Evolutionary conservation across 37 sponge, comb jelly and placozoan species (phyloP).

Genomic region (Halisarca cf. caerulea): DNA sequence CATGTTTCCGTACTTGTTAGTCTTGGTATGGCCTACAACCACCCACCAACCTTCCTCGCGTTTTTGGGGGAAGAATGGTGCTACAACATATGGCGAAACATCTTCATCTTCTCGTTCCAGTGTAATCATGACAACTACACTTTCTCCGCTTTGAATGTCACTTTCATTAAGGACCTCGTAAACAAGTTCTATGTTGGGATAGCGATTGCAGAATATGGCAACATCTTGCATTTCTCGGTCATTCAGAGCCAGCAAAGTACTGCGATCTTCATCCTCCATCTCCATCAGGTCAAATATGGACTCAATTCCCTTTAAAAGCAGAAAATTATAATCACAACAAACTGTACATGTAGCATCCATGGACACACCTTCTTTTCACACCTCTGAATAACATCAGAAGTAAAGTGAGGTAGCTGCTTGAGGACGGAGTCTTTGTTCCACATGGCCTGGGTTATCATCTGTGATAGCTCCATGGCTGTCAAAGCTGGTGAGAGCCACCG

Average conservation of each 20-base stretch:
- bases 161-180: slow-evolving; percentile 81
- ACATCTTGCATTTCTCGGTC: slow-evolving; percentile 96
- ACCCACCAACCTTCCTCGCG: slow-evolving; percentile 99
- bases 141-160: slow-evolving; percentile 67
- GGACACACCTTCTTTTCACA: slow-evolving; percentile 73
- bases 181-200: slow-evolving; percentile 94
- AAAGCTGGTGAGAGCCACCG: slow-evolving; percentile 97
- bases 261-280: slow-evolving; percentile 92
- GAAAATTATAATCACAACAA: background rate
- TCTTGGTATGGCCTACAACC: slow-evolving; percentile 92
- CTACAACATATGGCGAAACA: slow-evolving; percentile 90
- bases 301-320: slow-evolving; percentile 66
- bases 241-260: slow-evolving; percentile 68
- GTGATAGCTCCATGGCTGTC: slow-evolving; percentile 96
- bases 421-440: slow-evolving; percentile 98
- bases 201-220: slow-evolving; percentile 95
- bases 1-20: slow-evolving; percentile 84
- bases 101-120: slow-evolving; percentile 93
- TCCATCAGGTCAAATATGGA: slow-evolving; percentile 98
- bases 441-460: slow-evolving; percentile 99
- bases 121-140: slow-evolving; percentile 74
- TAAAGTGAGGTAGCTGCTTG: slow-evolving; percentile 99
- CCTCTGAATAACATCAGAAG: slow-evolving; percentile 85
- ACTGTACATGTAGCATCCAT: background rate
- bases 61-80: slow-evolving; percentile 97